Conservation (phyloP, 1,140 invertebrate species). For the Hycleus phaleratus region DNA sequence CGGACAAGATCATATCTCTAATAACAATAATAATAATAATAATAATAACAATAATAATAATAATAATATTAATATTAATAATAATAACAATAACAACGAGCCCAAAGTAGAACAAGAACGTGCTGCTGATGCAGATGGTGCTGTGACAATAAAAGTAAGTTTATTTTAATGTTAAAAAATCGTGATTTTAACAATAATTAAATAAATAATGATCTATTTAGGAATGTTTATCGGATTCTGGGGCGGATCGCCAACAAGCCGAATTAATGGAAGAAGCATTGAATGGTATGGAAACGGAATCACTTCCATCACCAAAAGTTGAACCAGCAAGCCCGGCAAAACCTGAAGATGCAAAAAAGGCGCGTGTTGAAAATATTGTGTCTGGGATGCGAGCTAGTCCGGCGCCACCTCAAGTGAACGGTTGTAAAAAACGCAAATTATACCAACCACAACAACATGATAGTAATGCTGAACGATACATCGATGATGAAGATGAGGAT, state of each 20-base stretch:
- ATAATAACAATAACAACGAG: slow-evolving; percentile 47
- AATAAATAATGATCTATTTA: too few species aligned
- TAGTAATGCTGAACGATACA: slow-evolving; percentile 61
- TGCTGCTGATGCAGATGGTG: slow-evolving; percentile 55
- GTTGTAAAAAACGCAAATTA: slow-evolving; percentile 93
- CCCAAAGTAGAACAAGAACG: slow-evolving; percentile 46
- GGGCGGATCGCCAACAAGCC: slow-evolving; percentile 46
- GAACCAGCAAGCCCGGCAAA: slow-evolving; percentile 56
- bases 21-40: slow-evolving; percentile 40
- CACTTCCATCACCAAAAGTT: slow-evolving; percentile 59
- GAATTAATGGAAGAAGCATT: slow-evolving; percentile 49
- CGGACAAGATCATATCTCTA: slow-evolving; percentile 42
- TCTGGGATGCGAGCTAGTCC: slow-evolving; percentile 84
- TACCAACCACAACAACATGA: slow-evolving; percentile 94
- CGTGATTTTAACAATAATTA: too few species aligned
- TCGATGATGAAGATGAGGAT: slow-evolving; percentile 68
- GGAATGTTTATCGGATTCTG: slow-evolving; percentile 49
- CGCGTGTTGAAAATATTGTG: slow-evolving; percentile 90
- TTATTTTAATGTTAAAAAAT: too few species aligned
- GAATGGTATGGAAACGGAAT: slow-evolving; percentile 60
- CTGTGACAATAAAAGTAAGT: slow-evolving; percentile 47
- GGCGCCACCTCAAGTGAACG: slow-evolving; percentile 66
- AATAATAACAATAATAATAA: slow-evolving; percentile 43
- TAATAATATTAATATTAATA: slow-evolving; percentile 40
- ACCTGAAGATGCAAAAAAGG: slow-evolving; percentile 72